Percentiles rank a stretch among this genome's conserved stretches.
These are phyloP conservation scores for Epinotia demarniana DNA, from an alignment of 2,888 invertebrate genomes.

Conservation along the genomic window DNA sequence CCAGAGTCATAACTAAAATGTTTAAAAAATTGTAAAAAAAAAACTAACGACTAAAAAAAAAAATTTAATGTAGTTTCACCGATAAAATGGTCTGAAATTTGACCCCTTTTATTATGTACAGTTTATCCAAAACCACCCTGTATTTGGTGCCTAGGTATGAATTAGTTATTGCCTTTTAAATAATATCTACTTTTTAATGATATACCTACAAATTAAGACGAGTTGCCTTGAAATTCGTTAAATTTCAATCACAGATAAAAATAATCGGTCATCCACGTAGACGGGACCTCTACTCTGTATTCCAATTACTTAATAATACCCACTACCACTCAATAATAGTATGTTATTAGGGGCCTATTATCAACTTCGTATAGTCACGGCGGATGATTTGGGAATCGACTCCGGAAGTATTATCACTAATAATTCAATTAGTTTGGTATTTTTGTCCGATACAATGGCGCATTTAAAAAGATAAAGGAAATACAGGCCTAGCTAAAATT, in stretches of 20 bases:
- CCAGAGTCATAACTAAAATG: no score
- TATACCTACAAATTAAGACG: no score
- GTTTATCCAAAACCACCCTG: no score
- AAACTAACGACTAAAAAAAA: no score
- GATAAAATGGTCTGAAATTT: no score
- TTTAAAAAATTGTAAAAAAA: no score
- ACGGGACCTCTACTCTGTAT: slow-evolving; percentile 17
- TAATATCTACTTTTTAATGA: no score
- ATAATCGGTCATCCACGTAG: slow-evolving; percentile 7
- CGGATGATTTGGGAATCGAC: slow-evolving; percentile 31
- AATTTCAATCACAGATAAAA: slow-evolving; percentile 18
- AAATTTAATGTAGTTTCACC: no score
- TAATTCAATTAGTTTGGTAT: slow-evolving; percentile 38
- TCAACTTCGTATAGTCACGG: slow-evolving; percentile 32
- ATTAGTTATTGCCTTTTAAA: no score
- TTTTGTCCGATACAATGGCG: background rate
- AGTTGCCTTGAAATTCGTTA: no score
- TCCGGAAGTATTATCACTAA: slow-evolving; percentile 41
- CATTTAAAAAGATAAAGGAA: background rate
- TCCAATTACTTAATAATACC: slow-evolving; percentile 41
- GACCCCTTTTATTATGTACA: no score
- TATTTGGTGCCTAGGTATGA: no score
- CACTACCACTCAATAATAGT: slow-evolving; percentile 29
- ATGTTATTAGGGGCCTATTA: slow-evolving; percentile 41
- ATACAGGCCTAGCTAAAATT: background rate